Conservation (phyloP, 2,888 invertebrate species). For the Chrysotoxum bicinctum region DNA sequence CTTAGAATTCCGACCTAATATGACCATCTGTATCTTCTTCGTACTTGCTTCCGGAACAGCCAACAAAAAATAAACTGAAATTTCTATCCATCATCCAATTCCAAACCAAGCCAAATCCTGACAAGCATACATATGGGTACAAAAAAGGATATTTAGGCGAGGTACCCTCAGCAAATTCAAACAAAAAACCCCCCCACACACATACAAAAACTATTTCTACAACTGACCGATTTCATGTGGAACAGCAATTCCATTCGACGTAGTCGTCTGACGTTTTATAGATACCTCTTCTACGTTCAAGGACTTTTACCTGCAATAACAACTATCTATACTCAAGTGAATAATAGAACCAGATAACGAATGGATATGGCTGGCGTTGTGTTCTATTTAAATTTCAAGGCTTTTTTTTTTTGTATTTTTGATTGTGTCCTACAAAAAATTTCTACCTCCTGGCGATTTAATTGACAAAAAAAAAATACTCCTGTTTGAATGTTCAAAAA, state of each 20-base stretch:
- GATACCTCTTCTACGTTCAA: constrained; percentile 17
- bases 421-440: not conserved
- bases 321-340: constrained; percentile 22
- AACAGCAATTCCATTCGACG: constrained; percentile 12
- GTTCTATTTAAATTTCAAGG: constrained; percentile 19
- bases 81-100: constrained; percentile 13
- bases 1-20: constrained; percentile 35
- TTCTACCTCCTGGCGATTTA: not conserved
- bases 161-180: constrained; percentile 30
- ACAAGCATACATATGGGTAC: constrained; percentile 6
- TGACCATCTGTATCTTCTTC: constrained; percentile 1
- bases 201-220: not conserved
- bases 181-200: not conserved
- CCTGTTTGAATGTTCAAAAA: not conserved
- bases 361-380: constrained; percentile 10
- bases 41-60: constrained; percentile 5
- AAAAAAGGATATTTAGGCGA: constrained; percentile 3
- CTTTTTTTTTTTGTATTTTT: not conserved
- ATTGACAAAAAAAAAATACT: not conserved
- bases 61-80: not conserved
- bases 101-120: constrained; percentile 33
- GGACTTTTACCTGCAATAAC: constrained; percentile 38
- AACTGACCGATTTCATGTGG: constrained; percentile 30
- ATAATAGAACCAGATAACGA: constrained; percentile 28
- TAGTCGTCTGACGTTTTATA: constrained; percentile 9